phyloP scores from a whole-genome alignment of 2,888 invertebrate genomes.

The Parnassius apollo region DNA sequence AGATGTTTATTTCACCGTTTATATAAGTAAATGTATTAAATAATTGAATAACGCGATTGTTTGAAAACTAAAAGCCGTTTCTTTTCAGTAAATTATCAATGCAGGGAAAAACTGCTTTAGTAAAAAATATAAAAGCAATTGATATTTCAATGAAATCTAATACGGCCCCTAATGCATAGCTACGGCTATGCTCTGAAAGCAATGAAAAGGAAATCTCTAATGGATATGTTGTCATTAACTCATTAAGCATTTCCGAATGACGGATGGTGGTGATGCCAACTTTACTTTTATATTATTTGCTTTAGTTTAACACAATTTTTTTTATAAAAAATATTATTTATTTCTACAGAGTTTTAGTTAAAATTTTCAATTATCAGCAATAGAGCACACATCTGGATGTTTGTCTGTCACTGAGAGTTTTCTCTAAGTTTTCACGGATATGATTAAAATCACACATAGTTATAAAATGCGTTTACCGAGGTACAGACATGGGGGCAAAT shows the following conservation, averaged over 20 bases:
- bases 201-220: conserved; percentile 56
- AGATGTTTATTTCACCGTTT: too few species aligned
- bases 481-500: too few species aligned
- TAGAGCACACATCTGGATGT: too few species aligned
- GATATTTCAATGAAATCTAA: conserved; percentile 45
- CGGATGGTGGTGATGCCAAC: conserved; percentile 36
- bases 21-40: too few species aligned
- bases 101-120: conserved; percentile 25
- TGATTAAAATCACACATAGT: too few species aligned
- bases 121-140: conserved; percentile 38
- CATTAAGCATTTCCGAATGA: conserved; percentile 48
- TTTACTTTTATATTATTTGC: conserved; percentile 11
- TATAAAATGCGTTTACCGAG: too few species aligned
- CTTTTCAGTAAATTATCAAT: not conserved
- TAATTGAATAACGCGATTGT: too few species aligned
- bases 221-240: conserved; percentile 52
- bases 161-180: conserved; percentile 39
- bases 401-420: too few species aligned
- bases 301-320: conserved; percentile 26
- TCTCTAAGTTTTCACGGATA: too few species aligned
- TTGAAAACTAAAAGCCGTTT: not conserved
- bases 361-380: too few species aligned
- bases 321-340: conserved; percentile 31
- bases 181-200: conserved; percentile 34
- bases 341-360: not conserved